Conservation (phyloP, 1,140 invertebrate species). For the Monochamus saltuarius region DNA sequence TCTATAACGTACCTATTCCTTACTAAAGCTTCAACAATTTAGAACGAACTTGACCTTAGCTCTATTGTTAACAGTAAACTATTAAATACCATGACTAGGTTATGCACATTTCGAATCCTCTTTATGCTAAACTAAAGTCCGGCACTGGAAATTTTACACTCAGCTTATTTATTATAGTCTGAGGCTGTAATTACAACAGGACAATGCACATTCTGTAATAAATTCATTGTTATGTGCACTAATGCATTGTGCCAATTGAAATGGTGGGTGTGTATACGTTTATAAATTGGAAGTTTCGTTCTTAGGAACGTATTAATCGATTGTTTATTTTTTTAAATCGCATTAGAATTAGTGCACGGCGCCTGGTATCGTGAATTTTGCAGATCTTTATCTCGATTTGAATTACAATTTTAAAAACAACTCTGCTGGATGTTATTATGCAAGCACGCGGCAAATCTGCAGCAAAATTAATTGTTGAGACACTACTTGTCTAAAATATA, state of each 20-base stretch:
- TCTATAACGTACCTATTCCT: too few relatives aligned
- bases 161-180: slow-evolving; percentile 20
- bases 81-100: too few relatives aligned
- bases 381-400: slow-evolving; percentile 8
- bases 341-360: background rate
- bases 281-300: slow-evolving; percentile 15
- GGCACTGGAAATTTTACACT: slow-evolving; percentile 14
- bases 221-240: slow-evolving; percentile 17
- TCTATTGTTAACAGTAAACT: too few relatives aligned
- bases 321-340: slow-evolving; percentile 8
- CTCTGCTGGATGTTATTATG: too few relatives aligned
- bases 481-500: too few relatives aligned
- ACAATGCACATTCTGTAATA: slow-evolving; percentile 18
- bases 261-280: slow-evolving; percentile 18
- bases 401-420: slow-evolving; percentile 3
- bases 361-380: background rate
- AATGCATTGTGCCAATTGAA: slow-evolving; percentile 17
- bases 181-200: slow-evolving; percentile 20
- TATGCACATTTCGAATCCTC: too few relatives aligned
- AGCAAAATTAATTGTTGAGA: too few relatives aligned
- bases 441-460: too few relatives aligned
- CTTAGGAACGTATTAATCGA: slow-evolving; percentile 6
- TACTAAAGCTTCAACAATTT: too few relatives aligned
- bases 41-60: too few relatives aligned
- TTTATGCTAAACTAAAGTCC: background rate